Evolutionary conservation across 1,140 invertebrate genomes (phyloP).

Genomic region (Papilio machaon): DNA sequence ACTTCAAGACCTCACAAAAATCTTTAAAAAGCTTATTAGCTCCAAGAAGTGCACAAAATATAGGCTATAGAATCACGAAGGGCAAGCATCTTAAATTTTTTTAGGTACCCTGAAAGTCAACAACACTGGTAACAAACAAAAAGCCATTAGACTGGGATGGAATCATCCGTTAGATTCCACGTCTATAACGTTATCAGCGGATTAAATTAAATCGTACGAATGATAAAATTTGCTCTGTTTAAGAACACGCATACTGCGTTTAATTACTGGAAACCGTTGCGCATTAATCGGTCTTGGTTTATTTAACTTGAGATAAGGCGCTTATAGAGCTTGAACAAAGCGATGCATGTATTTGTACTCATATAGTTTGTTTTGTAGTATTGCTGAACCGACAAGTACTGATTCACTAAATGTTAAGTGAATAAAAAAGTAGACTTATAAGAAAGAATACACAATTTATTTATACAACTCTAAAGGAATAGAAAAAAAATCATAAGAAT

Average conservation of each 20-base stretch:
- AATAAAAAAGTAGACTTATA: neutral
- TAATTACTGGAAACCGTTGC: conserved; percentile 22
- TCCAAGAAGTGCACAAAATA: too few relatives aligned
- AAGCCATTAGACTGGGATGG: neutral
- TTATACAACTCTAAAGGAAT: neutral
- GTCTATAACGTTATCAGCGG: neutral
- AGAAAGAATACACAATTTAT: neutral
- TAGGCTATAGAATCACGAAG: too few relatives aligned
- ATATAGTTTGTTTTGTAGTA: neutral
- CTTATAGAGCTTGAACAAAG: conserved; percentile 3
- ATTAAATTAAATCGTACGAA: neutral
- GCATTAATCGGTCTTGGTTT: conserved; percentile 28
- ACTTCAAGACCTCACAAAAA: too few relatives aligned
- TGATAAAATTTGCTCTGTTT: neutral
- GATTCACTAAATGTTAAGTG: neutral
- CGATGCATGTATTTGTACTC: neutral
- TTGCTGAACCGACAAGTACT: neutral
- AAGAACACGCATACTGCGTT: conserved; percentile 3
- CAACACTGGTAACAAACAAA: too few relatives aligned
- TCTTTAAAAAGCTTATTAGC: too few relatives aligned
- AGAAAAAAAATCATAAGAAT: neutral
- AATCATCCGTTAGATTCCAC: neutral
- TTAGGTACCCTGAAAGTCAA: neutral
- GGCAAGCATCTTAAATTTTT: neutral
- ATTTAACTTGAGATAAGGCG: conserved; percentile 27